Evolutionary conservation across 2,113 vertebrate genomes (phyloP).

Genomic region (Ochotona curzoniae): DNA sequence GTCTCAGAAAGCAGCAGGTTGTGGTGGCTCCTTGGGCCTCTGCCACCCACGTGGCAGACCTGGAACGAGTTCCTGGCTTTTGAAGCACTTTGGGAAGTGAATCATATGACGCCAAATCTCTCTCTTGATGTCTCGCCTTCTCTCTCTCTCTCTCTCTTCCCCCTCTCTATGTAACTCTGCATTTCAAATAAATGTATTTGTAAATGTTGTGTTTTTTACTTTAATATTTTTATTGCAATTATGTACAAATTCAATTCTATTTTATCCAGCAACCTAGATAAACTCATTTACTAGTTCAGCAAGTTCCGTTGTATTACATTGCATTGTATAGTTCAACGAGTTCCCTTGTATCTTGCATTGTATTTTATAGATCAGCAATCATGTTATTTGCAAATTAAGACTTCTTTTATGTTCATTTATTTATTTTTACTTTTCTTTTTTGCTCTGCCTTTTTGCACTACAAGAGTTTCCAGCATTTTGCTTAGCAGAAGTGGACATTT

Average conservation of each 20-base stretch:
- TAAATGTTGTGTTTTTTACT: not conserved
- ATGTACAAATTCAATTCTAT: not conserved
- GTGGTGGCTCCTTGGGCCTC: too few species aligned
- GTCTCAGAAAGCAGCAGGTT: too few species aligned
- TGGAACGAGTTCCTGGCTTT: too few species aligned
- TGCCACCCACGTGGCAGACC: too few species aligned
- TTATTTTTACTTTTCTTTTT: not conserved
- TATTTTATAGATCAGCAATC: not conserved
- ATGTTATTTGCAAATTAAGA: not conserved
- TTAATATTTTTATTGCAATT: not conserved
- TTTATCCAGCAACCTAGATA: not conserved
- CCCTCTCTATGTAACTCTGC: too few species aligned
- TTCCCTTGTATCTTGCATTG: not conserved
- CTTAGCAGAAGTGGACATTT: not conserved
- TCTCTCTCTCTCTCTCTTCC: too few species aligned
- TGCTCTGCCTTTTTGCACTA: not conserved
- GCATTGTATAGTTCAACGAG: not conserved
- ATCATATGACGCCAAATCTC: too few species aligned
- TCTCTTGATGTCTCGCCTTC: too few species aligned
- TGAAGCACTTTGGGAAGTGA: too few species aligned
- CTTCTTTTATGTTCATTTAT: not conserved
- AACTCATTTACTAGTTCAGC: not conserved
- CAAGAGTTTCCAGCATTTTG: not conserved
- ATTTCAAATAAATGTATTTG: too few species aligned
- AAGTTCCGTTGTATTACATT: not conserved